phyloP scores from a whole-genome alignment of 92 coral and sea anemone genomes.

The Zoanthus sansibaricus region DNA sequence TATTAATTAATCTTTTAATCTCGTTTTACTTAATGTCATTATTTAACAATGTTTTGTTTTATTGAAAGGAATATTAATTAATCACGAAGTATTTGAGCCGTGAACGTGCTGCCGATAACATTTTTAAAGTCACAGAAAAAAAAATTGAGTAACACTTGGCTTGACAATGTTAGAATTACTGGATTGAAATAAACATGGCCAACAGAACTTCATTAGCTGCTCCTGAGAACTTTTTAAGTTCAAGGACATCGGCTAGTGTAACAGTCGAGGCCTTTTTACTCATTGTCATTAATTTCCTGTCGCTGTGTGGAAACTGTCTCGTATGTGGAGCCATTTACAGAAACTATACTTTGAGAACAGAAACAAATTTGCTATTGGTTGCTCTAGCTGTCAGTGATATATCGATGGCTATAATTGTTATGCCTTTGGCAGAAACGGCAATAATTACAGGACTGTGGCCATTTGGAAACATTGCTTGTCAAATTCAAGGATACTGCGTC shows the following conservation, averaged over 20 bases:
- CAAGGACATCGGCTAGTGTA: constrained; percentile 57
- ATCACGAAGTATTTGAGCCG: neutral
- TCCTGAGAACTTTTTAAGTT: constrained; percentile 56
- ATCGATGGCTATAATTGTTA: constrained; percentile 68
- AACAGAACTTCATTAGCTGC: constrained; percentile 33
- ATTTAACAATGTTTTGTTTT: neutral
- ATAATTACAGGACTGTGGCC: constrained; percentile 66
- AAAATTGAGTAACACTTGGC: neutral
- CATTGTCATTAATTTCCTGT: constrained; percentile 54
- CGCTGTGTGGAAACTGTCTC: constrained; percentile 74
- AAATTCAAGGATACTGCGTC: constrained; percentile 79
- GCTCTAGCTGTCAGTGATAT: constrained; percentile 80
- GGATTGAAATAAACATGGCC: neutral
- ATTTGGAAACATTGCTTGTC: constrained; percentile 74
- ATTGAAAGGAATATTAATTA: neutral
- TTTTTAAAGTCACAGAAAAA: neutral
- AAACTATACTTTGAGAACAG: constrained; percentile 67
- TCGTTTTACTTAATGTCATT: no score
- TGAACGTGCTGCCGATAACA: neutral
- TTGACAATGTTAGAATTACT: neutral
- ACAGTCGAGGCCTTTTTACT: constrained; percentile 61
- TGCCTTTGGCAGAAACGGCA: constrained; percentile 75
- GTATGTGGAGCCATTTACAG: constrained; percentile 79
- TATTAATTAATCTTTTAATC: neutral
- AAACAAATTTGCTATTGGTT: constrained; percentile 80